Conservation (phyloP, 2,797 vertebrate species). For the Syngnathus rostellatus region DNA sequence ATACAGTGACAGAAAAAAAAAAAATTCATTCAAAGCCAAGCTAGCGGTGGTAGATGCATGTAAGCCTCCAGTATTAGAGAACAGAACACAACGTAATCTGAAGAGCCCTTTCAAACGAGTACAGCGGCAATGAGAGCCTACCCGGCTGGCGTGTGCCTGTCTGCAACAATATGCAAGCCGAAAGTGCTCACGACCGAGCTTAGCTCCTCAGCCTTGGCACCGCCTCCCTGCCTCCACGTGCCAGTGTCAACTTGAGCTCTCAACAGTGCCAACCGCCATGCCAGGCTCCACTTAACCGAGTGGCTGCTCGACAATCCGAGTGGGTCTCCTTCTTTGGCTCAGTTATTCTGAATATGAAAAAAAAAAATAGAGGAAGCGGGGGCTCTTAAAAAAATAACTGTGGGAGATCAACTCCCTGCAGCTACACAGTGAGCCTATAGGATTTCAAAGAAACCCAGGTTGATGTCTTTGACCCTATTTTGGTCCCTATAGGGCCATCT, state of each 20-base stretch:
- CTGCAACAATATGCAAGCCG: constrained; percentile 43
- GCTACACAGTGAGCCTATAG: no score
- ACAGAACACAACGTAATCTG: constrained; percentile 26
- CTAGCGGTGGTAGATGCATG: not conserved
- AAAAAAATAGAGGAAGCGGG: no score
- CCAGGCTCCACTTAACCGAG: constrained; percentile 34
- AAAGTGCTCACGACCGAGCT: constrained; percentile 54
- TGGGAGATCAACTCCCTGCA: no score
- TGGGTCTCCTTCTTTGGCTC: not conserved
- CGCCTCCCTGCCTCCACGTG: constrained; percentile 14
- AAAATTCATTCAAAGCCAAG: not conserved
- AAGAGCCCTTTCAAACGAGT: constrained; percentile 36
- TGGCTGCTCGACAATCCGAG: constrained; percentile 8
- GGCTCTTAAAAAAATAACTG: not conserved
- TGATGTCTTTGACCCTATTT: constrained; percentile 2
- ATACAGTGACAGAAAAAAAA: not conserved
- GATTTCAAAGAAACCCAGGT: not conserved
- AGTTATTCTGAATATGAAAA: not conserved
- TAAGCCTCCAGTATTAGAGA: constrained; percentile 29
- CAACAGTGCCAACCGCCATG: constrained; percentile 24
- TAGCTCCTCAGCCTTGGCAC: constrained; percentile 41
- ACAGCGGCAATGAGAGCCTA: constrained; percentile 32
- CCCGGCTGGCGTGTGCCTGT: constrained; percentile 28
- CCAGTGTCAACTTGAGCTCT: constrained; percentile 52
- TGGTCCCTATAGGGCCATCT: constrained; percentile 5